Evolutionary conservation across 2,888 invertebrate species (phyloP).

Genomic region (Diadegma fenestrale): DNA sequence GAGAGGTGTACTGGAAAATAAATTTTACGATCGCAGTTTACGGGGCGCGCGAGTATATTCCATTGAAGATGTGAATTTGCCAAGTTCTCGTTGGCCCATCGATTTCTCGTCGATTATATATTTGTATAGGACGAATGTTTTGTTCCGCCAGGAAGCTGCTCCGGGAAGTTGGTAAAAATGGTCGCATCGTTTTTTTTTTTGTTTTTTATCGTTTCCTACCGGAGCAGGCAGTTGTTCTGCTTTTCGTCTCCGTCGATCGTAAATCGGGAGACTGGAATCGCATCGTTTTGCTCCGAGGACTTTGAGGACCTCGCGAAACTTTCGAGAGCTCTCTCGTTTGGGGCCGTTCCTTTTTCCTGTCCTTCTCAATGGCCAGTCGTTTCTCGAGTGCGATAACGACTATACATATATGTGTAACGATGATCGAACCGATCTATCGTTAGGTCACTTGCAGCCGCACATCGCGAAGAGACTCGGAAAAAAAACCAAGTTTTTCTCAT

Average conservation of each 20-base stretch:
- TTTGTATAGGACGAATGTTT: slow-evolving; percentile 40
- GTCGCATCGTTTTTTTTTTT: slow-evolving; percentile 52
- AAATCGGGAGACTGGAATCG: slow-evolving; percentile 52
- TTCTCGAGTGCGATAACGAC: slow-evolving; percentile 48
- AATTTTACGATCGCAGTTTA: slow-evolving; percentile 43
- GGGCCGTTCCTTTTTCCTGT: slow-evolving; percentile 19
- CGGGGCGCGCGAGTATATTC: neutral
- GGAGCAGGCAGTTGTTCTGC: slow-evolving; percentile 26
- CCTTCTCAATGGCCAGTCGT: slow-evolving; percentile 36
- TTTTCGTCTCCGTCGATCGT: slow-evolving; percentile 42
- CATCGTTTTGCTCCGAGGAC: slow-evolving; percentile 15
- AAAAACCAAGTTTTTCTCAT: slow-evolving; percentile 23
- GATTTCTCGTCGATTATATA: slow-evolving; percentile 7
- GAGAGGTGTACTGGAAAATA: slow-evolving; percentile 29
- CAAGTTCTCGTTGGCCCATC: slow-evolving; percentile 14
- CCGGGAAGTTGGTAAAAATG: slow-evolving; percentile 50
- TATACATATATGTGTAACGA: slow-evolving; percentile 24
- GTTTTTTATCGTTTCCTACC: slow-evolving; percentile 34
- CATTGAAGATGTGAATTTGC: slow-evolving; percentile 19
- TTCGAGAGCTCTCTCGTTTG: slow-evolving; percentile 29
- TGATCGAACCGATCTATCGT: slow-evolving; percentile 37
- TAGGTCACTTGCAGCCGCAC: slow-evolving; percentile 36
- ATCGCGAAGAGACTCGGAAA: neutral
- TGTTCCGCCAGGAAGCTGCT: slow-evolving; percentile 47
- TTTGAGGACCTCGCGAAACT: slow-evolving; percentile 47